A percentile compares a stretch with the other conserved stretches of the same genome.
These are phyloP conservation scores for Chironomus striatipennis DNA, from an alignment of 1,140 invertebrate species.

Conservation along the genomic window DNA sequence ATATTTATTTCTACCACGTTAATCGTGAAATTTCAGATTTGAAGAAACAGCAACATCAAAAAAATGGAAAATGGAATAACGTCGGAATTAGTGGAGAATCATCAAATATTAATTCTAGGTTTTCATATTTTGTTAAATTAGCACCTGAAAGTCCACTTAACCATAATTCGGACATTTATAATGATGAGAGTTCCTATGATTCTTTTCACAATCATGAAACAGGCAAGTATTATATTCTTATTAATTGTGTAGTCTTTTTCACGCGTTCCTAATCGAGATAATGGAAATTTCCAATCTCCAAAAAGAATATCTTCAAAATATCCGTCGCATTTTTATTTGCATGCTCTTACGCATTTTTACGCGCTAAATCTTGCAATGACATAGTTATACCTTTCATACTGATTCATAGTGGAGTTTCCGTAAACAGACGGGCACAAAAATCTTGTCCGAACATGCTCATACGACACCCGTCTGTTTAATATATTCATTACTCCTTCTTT, in stretches of 20 bases:
- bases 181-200: constrained; percentile 15
- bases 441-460: constrained; percentile 1
- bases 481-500: too few relatives aligned
- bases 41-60: background rate
- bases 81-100: background rate
- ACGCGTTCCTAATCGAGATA: background rate
- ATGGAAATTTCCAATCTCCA: constrained; percentile 11
- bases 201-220: constrained; percentile 14
- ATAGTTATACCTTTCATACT: too few relatives aligned
- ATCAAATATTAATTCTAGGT: background rate
- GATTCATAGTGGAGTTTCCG: background rate
- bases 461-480: background rate
- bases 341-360: background rate
- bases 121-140: constrained; percentile 12
- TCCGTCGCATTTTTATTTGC: background rate
- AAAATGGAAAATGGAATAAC: constrained; percentile 22
- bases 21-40: constrained; percentile 20
- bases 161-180: background rate
- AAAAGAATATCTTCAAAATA: background rate
- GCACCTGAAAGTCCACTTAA: background rate
- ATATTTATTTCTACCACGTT: background rate
- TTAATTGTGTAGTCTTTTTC: background rate
- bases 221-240: background rate
- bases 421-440: background rate
- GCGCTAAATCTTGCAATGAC: background rate